Evolutionary conservation across 2,797 vertebrate species (phyloP), one percentile per base, ranked within the genome.

Genomic region (Limnodromus scolopaceus): DNA sequence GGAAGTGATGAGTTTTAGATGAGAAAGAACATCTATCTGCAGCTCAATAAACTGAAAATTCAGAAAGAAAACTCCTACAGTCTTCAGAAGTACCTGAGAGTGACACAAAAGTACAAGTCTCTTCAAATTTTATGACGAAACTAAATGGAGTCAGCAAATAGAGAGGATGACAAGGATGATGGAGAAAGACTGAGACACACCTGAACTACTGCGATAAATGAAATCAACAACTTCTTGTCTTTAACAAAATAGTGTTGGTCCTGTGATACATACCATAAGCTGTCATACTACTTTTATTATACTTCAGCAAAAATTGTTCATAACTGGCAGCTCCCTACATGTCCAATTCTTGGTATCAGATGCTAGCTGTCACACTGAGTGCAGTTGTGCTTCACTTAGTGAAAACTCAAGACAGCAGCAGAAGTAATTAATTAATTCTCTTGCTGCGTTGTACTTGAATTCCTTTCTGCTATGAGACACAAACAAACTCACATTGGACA

Each of bases 41-140:
- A 97, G 91, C 72, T 93, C 94, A 94, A 55, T 95, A 95, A 96
- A 95, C 72, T 87, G 92, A 93, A 94, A 95, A 95, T 91, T 78
- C 70, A 83, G 69, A 91, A 95, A 70, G 80, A 84, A 94, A 95
- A 93, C 92, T 93, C 69, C 58, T 79, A 79, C 57, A 46, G 92
- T 92, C 89, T 95, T 92, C 81, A 68, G 78, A 89, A 92, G 85
- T 83, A 93, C 51, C 72, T 0, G 1, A 85, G 82, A 95, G 75
- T 93, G 87, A 91, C 90, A 91, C 30, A 74, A 55, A 92, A 92
- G 86, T 74, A 95, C 70, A 84, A 93, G 60, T 36, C 63, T 89
- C 77, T 91, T 95, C 90, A 93, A 87, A 92, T 94, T 95, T 96
- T 82, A 68, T 72, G 84, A 87, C 70, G 61, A 84, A 96, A 95